Conservation (phyloP, 2,113 vertebrate genomes). For the Psilopsiagon aymara region DNA sequence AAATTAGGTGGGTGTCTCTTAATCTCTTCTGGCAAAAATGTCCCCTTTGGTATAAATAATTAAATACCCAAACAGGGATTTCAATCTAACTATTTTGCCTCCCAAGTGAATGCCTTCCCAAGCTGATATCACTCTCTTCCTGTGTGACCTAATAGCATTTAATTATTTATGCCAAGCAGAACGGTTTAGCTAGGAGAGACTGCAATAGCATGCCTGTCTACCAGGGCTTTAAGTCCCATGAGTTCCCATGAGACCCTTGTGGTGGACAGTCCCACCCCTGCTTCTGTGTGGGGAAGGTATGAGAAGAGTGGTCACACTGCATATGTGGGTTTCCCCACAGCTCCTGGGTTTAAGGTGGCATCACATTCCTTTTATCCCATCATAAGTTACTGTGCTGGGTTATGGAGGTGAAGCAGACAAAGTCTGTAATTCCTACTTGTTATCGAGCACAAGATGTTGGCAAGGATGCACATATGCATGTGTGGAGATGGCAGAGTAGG, state of each 20-base stretch:
- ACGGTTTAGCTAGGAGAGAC: neutral
- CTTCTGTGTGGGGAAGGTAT: neutral
- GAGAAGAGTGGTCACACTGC: neutral
- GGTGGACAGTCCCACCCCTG: neutral
- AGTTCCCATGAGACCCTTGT: neutral
- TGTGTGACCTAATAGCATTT: neutral
- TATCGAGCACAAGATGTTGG: neutral
- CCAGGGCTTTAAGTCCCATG: neutral
- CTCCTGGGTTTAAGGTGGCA: neutral
- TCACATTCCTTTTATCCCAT: neutral
- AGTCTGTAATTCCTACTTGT: neutral
- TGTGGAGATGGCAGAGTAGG: neutral
- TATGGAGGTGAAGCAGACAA: neutral
- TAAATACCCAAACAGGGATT: neutral
- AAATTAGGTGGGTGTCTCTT: neutral
- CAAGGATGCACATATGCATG: rapidly evolving
- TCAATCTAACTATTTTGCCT: neutral
- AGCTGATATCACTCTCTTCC: neutral
- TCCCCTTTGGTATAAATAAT: neutral
- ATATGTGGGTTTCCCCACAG: neutral
- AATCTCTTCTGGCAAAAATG: conserved; percentile 7
- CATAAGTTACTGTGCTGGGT: rapidly evolving
- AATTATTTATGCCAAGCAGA: conserved; percentile 36
- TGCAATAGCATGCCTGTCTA: neutral
- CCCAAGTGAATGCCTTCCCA: neutral